phyloP scores from a whole-genome alignment of 2,888 invertebrate genomes.

The Elysia crispata region DNA sequence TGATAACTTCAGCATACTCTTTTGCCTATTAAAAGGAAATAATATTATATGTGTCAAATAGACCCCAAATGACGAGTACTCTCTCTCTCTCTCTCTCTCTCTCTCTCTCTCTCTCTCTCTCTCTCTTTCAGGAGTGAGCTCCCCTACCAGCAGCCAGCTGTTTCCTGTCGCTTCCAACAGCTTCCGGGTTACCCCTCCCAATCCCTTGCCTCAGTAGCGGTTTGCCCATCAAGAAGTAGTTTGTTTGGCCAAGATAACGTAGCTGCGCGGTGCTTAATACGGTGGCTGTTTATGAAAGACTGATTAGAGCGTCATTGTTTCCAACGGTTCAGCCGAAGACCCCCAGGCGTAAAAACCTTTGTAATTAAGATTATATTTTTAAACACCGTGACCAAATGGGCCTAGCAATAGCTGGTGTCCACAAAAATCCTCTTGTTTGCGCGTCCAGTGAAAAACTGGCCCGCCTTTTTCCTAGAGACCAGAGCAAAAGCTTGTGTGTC shows the following conservation, averaged over 20 bases:
- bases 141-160: neutral
- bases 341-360: constrained; percentile 23
- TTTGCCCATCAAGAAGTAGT: constrained; percentile 17
- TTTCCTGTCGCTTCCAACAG: neutral
- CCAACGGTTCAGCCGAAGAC: neutral
- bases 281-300: constrained; percentile 33
- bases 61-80: neutral
- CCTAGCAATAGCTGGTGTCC: neutral
- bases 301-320: constrained; percentile 39
- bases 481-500: neutral
- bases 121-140: neutral
- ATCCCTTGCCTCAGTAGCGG: neutral
- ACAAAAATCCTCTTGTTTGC: constrained; percentile 11
- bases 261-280: constrained; percentile 17
- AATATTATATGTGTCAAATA: too few species aligned
- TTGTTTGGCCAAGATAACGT: constrained; percentile 34
- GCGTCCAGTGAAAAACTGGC: neutral
- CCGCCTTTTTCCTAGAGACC: neutral
- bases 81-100: too few species aligned
- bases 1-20: too few species aligned
- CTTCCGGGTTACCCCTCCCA: neutral
- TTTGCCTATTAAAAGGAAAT: too few species aligned
- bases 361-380: constrained; percentile 45
- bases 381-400: neutral
- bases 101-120: neutral